Conservation (phyloP, 2,113 vertebrate genomes). For the Oncorhynchus nerka region DNA sequence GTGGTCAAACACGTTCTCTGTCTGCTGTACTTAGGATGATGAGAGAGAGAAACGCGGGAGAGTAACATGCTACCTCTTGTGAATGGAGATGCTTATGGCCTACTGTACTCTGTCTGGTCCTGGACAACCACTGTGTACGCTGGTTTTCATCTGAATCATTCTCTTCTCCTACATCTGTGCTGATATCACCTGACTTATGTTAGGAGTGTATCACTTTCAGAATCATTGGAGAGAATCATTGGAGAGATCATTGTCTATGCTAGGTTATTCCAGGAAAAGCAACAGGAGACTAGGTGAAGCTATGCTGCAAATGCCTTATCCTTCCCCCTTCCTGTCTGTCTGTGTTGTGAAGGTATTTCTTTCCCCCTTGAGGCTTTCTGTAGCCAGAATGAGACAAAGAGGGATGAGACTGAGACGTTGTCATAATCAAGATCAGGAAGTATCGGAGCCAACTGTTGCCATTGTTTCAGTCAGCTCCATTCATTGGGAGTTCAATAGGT, state of each 20-base stretch:
- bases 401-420: not conserved
- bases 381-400: not conserved
- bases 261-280: not conserved
- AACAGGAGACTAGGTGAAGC: not conserved
- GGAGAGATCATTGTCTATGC: not conserved
- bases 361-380: not conserved
- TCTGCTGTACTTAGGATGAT: too few species aligned
- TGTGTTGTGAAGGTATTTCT: not conserved
- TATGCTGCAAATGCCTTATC: not conserved
- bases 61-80: too few species aligned
- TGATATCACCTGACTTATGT: not conserved
- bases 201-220: not conserved
- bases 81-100: too few species aligned
- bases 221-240: not conserved
- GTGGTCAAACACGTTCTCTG: too few species aligned
- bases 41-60: too few species aligned
- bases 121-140: conserved; percentile 12
- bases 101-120: not conserved
- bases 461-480: not conserved
- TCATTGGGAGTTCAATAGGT: not conserved
- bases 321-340: not conserved
- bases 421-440: not conserved
- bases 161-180: conserved; percentile 8
- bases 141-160: conserved; percentile 2
- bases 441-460: not conserved